Percentiles rank a stretch among this genome's conserved stretches.
Conservation (phyloP, 2,113 vertebrate genomes). For the Corvus moneduloides region DNA sequence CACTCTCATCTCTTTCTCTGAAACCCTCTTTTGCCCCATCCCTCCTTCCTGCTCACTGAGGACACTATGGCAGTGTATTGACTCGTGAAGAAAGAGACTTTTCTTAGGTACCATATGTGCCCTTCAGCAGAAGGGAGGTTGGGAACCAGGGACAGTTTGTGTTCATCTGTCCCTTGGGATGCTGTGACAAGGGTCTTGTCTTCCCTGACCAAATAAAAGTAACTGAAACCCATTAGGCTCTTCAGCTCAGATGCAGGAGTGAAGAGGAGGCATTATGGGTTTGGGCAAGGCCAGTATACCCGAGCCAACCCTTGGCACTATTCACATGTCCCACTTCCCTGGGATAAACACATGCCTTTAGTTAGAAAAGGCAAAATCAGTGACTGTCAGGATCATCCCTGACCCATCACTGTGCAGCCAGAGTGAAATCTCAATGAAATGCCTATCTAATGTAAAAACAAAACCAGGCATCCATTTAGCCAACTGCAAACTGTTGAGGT, state of each 20-base stretch:
- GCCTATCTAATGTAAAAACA: neutral
- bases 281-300: neutral
- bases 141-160: neutral
- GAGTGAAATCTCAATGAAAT: neutral
- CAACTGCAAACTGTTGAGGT: neutral
- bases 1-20: conserved; percentile 57
- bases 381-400: neutral
- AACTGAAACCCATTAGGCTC: conserved; percentile 22
- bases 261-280: neutral
- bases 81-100: conserved; percentile 40
- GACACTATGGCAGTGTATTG: conserved; percentile 47
- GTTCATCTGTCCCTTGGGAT: neutral
- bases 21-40: conserved; percentile 20
- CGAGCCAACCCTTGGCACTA: neutral
- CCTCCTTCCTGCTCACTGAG: conserved; percentile 33
- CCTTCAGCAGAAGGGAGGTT: neutral
- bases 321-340: neutral
- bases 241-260: neutral
- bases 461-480: neutral
- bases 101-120: conserved; percentile 6
- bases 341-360: neutral
- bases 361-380: neutral
- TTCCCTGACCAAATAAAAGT: neutral
- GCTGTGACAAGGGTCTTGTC: conserved; percentile 24
- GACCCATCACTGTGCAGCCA: neutral